Conservation (phyloP, 2,113 vertebrate genomes). For the Ondatra zibethicus region DNA sequence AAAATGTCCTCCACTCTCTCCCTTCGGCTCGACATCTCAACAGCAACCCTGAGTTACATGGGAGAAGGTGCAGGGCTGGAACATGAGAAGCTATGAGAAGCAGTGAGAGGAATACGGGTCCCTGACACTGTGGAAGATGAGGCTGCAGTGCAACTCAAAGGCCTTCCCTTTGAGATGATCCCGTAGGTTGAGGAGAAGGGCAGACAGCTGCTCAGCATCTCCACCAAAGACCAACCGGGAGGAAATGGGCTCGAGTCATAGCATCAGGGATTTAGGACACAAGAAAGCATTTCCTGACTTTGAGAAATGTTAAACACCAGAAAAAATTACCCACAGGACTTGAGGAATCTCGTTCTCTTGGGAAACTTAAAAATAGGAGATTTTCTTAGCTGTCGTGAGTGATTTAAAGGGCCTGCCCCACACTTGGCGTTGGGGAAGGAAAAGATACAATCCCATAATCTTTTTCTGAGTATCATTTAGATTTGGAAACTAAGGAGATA, state of each 20-base stretch:
- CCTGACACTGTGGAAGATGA: conserved; percentile 41
- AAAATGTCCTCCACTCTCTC: neutral
- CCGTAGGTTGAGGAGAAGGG: neutral
- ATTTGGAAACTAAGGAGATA: conserved; percentile 51
- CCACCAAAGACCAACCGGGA: conserved; percentile 43
- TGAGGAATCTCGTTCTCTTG: conserved; percentile 77
- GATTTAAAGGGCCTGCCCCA: conserved; percentile 74
- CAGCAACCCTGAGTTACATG: conserved; percentile 64
- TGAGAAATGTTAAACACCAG: conserved; percentile 81
- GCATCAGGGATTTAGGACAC: conserved; percentile 77
- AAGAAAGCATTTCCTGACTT: conserved; percentile 81
- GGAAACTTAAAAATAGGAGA: conserved; percentile 74
- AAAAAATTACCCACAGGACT: conserved; percentile 70
- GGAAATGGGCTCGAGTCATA: conserved; percentile 64
- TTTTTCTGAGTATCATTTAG: conserved; percentile 28
- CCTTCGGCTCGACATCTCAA: neutral
- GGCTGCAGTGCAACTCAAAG: neutral
- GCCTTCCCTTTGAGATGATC: conserved; percentile 43
- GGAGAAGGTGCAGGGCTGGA: conserved; percentile 52
- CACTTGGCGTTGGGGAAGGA: neutral
- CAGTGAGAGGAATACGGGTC: conserved; percentile 40
- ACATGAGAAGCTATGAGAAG: conserved; percentile 74
- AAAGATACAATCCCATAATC: conserved; percentile 47
- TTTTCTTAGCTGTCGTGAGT: conserved; percentile 77
- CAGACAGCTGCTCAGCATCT: conserved; percentile 76